A percentile compares a stretch with the other conserved stretches of the same genome.
Evolutionary conservation across 2,888 invertebrate species (phyloP).

Genomic region (Deilephila porcellus): DNA sequence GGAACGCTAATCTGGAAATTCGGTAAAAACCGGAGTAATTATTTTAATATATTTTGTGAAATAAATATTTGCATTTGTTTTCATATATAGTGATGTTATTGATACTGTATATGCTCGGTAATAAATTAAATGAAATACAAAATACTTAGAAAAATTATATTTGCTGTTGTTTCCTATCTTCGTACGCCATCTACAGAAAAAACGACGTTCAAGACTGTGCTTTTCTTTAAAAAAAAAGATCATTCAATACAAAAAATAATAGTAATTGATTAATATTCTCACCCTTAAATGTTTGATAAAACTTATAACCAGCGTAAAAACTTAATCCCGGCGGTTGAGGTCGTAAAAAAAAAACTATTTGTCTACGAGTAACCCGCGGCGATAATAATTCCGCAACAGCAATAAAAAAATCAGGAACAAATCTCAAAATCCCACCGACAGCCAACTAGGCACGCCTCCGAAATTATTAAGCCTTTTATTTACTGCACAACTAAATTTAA

Average conservation of each 20-base stretch:
- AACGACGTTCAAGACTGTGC: no score
- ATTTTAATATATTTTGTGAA: not conserved
- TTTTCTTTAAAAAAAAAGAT: not conserved
- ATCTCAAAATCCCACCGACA: conserved; percentile 76
- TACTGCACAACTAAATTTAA: conserved; percentile 39
- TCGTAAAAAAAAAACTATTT: conserved; percentile 55
- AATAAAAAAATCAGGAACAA: conserved; percentile 78
- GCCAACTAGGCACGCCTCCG: conserved; percentile 81
- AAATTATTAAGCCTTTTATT: conserved; percentile 78
- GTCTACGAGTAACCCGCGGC: conserved; percentile 62
- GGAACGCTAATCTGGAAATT: conserved; percentile 1
- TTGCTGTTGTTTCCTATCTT: not conserved
- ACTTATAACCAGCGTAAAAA: not conserved
- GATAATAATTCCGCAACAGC: conserved; percentile 73
- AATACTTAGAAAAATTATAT: no score
- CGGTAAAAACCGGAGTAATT: not conserved
- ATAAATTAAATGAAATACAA: no score
- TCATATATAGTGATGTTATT: no score
- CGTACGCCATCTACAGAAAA: no score
- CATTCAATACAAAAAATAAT: not conserved
- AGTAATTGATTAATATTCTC: not conserved
- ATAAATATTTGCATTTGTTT: not conserved
- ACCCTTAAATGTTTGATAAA: not conserved
- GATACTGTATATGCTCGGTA: no score
- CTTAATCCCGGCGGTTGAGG: not conserved